phyloP scores from a whole-genome alignment of 2,888 invertebrate genomes.

The Andrena dorsata region DNA sequence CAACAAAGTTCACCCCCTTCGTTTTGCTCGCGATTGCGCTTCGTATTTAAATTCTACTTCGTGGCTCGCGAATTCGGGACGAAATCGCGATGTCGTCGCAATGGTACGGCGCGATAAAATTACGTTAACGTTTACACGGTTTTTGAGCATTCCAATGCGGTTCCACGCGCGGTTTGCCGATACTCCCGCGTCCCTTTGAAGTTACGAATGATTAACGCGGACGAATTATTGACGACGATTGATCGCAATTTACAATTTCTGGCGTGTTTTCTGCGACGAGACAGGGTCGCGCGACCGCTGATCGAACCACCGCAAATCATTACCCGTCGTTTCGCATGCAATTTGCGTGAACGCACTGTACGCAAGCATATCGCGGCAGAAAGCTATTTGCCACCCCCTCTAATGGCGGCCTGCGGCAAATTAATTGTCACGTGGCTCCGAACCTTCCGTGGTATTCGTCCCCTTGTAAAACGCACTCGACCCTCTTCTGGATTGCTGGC shows the following conservation, averaged over 20 bases:
- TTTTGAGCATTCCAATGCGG: constrained; percentile 25
- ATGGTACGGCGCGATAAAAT: constrained; percentile 25
- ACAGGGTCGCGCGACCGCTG: not conserved
- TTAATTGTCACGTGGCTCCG: constrained; percentile 55
- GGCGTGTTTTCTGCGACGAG: constrained; percentile 28
- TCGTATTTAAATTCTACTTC: constrained; percentile 12
- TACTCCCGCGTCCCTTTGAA: constrained; percentile 23
- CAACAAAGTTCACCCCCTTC: not conserved
- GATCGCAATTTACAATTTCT: constrained; percentile 54
- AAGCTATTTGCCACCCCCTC: constrained; percentile 54
- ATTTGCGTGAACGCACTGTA: constrained; percentile 50
- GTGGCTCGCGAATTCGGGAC: not conserved
- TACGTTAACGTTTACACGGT: constrained; percentile 23
- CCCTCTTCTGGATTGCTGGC: constrained; percentile 15
- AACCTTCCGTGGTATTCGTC: constrained; percentile 28
- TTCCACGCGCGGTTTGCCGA: not conserved
- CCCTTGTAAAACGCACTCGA: constrained; percentile 37
- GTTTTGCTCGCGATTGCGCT: not conserved
- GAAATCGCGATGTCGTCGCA: not conserved
- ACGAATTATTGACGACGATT: constrained; percentile 52
- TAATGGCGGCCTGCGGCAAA: constrained; percentile 50
- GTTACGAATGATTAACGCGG: constrained; percentile 51
- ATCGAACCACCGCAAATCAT: constrained; percentile 62
- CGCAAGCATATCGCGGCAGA: constrained; percentile 54
- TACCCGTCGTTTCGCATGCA: constrained; percentile 53